Evolutionary conservation across 2,797 vertebrate species (phyloP), one percentile per base, ranked within the genome.

Genomic region (Microcaecilia unicolor): DNA sequence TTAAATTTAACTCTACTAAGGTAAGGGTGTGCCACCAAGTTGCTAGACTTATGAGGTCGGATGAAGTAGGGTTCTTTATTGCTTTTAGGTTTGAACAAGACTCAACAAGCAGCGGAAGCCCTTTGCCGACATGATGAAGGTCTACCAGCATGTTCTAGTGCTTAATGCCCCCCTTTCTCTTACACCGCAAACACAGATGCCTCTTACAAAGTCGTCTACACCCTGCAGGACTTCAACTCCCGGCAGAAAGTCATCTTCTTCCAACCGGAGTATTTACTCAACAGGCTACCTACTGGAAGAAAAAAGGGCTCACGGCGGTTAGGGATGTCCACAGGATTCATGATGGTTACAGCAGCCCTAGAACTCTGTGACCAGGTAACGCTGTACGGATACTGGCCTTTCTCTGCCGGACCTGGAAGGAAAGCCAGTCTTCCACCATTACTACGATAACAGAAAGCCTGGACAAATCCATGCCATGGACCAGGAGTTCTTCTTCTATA

Each of bases 321-420:
- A 55, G 65, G n/a, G 5, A 41, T 69, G 9, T 60, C 62, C 4
- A 20, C 58, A 0, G 68, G 68, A 3, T 33, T 72, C 11, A 46
- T 62, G 34, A 6, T 67, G 12, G 41, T 29, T 7, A 72, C 15
- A 12, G 9, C 24, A 1, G 68, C 62, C 2, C 7, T 69, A 12
- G 68, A 72, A 12, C n/a, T 69, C 9, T 72, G 68, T 11, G 23
- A 56, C 7, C 14, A 31, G 2, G 40, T 69, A 20, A 38, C 44
- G 6, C 44, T 67, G 8, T 72, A 69, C 3, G 68, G 68, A 2
- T 72, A 69, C 22, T 69, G 68, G 65, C 68, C 62, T 2, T 72
- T 68, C 10, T 10, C 2, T 2, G 7, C 9, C 2, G 40, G n/a
- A 44, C 31, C 21, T 48, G 6, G 10, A 20, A 6, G 17, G 27